Evolutionary conservation across 2,113 vertebrate species (phyloP), one percentile per base, ranked within the genome.

Genomic region (Columba livia): DNA sequence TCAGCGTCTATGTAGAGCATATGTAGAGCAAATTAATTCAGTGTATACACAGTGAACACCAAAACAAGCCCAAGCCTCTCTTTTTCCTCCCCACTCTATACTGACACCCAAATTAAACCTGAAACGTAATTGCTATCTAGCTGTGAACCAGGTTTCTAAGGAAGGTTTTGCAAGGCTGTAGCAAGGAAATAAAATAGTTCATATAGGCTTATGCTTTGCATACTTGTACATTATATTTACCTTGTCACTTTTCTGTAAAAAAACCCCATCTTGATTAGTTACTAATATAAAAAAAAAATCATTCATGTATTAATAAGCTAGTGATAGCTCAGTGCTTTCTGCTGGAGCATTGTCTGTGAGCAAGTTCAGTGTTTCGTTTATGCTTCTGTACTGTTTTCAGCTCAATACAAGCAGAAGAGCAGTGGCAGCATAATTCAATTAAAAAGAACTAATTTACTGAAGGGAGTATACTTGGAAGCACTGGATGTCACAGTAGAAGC

Each of bases 11-110:
- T 36, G 31, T 13, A 34, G 34, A 79, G 8, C 12, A 10, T n/a
- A n/a, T 23, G 8, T 34, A 32, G 16, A 89, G 24, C 10, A 80
- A 79, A 88, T 36, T 29, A 73, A n/a, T 61, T 79, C 40, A 15
- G 4, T 31, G 4, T 28, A 31, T 54, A 42, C 19, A 40, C 7
- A 23, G 2, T 6, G 3, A 23, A 12, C n/a, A 57, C 2, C 1
- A 57, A 72, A 91, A 60, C 8, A 51, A 93, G 10, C 2, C 16
- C 6, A 38, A 91, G 4, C 0, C 29, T 58, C 31, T 61, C 18
- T 74, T 56, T 78, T 62, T 48, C 11, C 11, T 82, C 17, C 19
- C 11, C 18, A 10, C 1, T 48, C 48, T 60, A 15, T 36, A 5
- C 9, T 79, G 36, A 36, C 6, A 34, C 15, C 12, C 17, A 72